Evolutionary conservation across 2,888 invertebrate genomes (phyloP).

Genomic region (Hydriomena furcata): DNA sequence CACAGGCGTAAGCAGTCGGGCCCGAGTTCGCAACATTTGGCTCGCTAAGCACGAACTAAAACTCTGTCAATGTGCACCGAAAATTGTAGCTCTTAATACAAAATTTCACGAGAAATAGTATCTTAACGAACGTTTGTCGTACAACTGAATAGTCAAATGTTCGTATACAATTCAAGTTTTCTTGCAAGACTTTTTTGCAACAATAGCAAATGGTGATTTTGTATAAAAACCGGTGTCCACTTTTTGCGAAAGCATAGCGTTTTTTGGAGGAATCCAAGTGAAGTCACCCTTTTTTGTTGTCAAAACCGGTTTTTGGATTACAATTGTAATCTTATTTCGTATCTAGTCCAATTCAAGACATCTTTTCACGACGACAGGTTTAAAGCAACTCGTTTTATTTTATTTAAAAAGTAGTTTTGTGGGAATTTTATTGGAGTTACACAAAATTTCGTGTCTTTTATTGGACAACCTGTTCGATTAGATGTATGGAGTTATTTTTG

Average conservation of each 20-base stretch:
- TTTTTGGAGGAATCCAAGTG: conserved; percentile 6
- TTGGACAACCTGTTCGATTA: conserved; percentile 54
- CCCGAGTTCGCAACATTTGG: conserved; percentile 60
- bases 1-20: conserved; percentile 73
- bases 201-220: conserved; percentile 14
- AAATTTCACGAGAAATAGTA: too few relatives aligned
- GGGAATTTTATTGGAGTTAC: conserved; percentile 49
- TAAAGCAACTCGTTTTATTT: conserved; percentile 34
- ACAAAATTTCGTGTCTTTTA: conserved; percentile 45
- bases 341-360: conserved; percentile 46
- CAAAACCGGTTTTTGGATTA: conserved; percentile 19
- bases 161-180: not conserved
- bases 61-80: not conserved
- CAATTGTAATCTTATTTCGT: conserved; percentile 36
- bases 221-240: conserved; percentile 17
- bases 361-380: conserved; percentile 57
- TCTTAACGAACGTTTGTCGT: too few relatives aligned
- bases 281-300: conserved; percentile 18
- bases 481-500: conserved; percentile 24
- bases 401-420: conserved; percentile 40
- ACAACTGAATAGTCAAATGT: not conserved
- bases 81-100: too few relatives aligned
- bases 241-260: conserved; percentile 11
- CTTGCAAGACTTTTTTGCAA: conserved; percentile 16
- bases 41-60: conserved; percentile 4